Base-by-base conservation (phyloP, 23 tunicate species). In the Clavelina lepadiformis region DNA sequence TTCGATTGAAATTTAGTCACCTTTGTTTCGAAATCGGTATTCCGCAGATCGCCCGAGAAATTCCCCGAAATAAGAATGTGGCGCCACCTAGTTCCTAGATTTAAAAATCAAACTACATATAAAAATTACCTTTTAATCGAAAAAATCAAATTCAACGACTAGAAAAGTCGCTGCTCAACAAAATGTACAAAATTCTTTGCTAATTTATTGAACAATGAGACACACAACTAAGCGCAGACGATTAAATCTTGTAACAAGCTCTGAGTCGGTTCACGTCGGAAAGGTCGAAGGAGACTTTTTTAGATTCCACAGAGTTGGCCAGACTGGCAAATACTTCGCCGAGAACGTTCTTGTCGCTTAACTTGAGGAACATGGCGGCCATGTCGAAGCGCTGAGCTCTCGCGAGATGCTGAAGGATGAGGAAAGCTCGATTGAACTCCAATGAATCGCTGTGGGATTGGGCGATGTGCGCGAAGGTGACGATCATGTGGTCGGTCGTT, bases 361-460 rank as follows among this genome's bases (percentile, higher is more conserved):
- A 37, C 0, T 69, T 61, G 2, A 86, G 80, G 49, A 86, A 86
- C 95, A 86, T 86, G 31, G 85, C 80, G 8, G 85, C 85, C 80
- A 86, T 77, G 25, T 71, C 33, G 47, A 86, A 86, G 19, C 95
- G 52, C n/a, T 72, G 49, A 36, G 87, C 82, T 66, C 67, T 73
- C 1, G 81, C 47, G 28, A 87, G 56, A 22, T 73, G 31, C 15
- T 13, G 2, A 34, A 87, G 27, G 29, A 87, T 53, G 13, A 67
- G 68, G 46, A 57, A 87, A 3, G 87, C 87, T 19, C 76, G 82
- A 24, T 37, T 58, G 11, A 27, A 45, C 19, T 68, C 76, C 6
- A 46, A 41, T 4, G 41, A 33, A 6, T 37, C 54, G n/a, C n/a
- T n/a, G 29, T 87, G 78, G 3, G 33, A 3, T 50, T 47, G 77